A percentile compares a stretch with the other conserved stretches of the same genome.
These are phyloP conservation scores for Diabrotica virgifera DNA, from an alignment of 1,140 invertebrate genomes.

Conservation along the genomic window DNA sequence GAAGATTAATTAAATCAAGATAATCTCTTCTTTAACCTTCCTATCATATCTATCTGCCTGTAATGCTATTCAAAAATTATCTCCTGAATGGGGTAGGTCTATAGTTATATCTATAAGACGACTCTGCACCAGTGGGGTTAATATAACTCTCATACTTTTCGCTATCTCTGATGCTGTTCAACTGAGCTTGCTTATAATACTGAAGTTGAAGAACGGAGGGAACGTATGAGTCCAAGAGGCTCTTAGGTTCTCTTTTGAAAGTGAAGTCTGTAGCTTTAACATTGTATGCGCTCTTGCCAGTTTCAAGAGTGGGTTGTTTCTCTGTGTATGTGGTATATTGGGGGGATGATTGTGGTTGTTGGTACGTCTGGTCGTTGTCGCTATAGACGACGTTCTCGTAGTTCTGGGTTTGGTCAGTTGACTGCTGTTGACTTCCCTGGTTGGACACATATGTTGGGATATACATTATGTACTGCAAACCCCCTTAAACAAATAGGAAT, in stretches of 20 bases:
- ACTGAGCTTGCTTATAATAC: slow-evolving; percentile 32
- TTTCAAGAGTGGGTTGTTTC: slow-evolving; percentile 17
- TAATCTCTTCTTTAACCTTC: too few species aligned
- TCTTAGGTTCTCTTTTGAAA: slow-evolving; percentile 36
- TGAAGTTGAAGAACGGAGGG: slow-evolving; percentile 39
- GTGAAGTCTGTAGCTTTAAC: slow-evolving; percentile 12
- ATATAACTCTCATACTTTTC: neutral
- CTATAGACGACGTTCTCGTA: slow-evolving; percentile 24
- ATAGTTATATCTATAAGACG: neutral
- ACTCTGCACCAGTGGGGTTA: neutral
- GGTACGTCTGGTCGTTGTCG: slow-evolving; percentile 17
- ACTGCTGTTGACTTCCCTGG: slow-evolving; percentile 1
- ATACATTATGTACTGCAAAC: slow-evolving; percentile 34
- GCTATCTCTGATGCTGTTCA: slow-evolving; percentile 11
- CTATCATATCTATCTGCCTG: too few species aligned
- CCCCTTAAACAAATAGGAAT: slow-evolving; percentile 4
- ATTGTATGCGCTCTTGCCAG: slow-evolving; percentile 13
- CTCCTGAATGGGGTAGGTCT: neutral
- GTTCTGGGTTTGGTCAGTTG: slow-evolving; percentile 26
- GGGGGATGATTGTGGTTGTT: slow-evolving; percentile 16
- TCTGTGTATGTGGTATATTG: slow-evolving; percentile 8
- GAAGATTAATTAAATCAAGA: too few species aligned
- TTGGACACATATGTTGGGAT: slow-evolving; percentile 29
- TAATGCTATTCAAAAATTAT: neutral
- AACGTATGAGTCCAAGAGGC: slow-evolving; percentile 42